Conservation (phyloP, 2,888 invertebrate species). For the Archips crataeganus region DNA sequence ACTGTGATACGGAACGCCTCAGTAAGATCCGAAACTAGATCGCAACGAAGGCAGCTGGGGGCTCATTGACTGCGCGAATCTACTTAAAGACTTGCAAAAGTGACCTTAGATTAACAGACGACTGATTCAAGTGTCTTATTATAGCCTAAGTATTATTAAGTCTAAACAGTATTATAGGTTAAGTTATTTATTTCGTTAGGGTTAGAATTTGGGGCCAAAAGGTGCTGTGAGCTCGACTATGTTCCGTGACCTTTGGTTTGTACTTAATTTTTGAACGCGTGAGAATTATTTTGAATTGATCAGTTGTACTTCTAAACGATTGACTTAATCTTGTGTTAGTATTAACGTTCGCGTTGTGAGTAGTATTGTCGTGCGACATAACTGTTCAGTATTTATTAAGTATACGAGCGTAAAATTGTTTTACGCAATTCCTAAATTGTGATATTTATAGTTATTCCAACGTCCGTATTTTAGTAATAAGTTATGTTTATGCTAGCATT, state of each 20-base stretch:
- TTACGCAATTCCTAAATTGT: slow-evolving; percentile 82
- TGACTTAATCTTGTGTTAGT: slow-evolving; percentile 38
- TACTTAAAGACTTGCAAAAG: slow-evolving; percentile 39
- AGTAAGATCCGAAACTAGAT: neutral
- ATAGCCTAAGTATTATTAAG: slow-evolving; percentile 57
- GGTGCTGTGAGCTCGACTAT: slow-evolving; percentile 70
- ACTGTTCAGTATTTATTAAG: slow-evolving; percentile 64
- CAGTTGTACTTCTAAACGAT: slow-evolving; percentile 13
- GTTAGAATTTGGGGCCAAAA: slow-evolving; percentile 74
- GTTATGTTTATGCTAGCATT: slow-evolving; percentile 45
- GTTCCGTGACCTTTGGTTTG: slow-evolving; percentile 64
- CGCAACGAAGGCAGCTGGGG: neutral
- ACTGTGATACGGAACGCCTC: neutral
- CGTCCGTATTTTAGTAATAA: slow-evolving; percentile 57
- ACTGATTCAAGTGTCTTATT: slow-evolving; percentile 69
- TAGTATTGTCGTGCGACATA: slow-evolving; percentile 53
- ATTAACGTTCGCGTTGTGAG: slow-evolving; percentile 43
- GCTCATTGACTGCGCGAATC: slow-evolving; percentile 3
- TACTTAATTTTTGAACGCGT: slow-evolving; percentile 50
- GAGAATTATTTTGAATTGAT: slow-evolving; percentile 46
- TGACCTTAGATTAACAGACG: slow-evolving; percentile 45
- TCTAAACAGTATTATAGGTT: slow-evolving; percentile 77
- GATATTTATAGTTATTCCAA: slow-evolving; percentile 74
- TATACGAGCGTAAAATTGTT: slow-evolving; percentile 58
- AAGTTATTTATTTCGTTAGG: slow-evolving; percentile 69